Conservation (phyloP, 2,113 vertebrate genomes). For the Aegithalos caudatus region DNA sequence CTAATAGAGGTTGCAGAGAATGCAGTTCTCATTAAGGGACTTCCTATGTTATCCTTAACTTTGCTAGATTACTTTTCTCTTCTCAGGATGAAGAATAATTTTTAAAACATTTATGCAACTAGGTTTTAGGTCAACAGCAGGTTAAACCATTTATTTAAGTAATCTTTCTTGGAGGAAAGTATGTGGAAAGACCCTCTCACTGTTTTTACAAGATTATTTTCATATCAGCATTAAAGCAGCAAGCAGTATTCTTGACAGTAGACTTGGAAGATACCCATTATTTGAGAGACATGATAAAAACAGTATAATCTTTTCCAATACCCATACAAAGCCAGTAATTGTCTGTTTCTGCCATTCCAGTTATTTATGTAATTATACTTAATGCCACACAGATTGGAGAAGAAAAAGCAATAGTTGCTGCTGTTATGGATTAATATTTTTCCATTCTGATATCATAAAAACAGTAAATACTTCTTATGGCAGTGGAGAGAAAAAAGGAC, state of each 20-base stretch:
- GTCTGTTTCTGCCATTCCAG: constrained; percentile 44
- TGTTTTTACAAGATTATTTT: constrained; percentile 60
- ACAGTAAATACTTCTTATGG: not conserved
- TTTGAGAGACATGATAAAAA: constrained; percentile 46
- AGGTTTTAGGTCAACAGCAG: constrained; percentile 47
- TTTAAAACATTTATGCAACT: constrained; percentile 43
- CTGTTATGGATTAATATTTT: constrained; percentile 51
- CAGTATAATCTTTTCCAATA: constrained; percentile 57
- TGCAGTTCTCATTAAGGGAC: constrained; percentile 3
- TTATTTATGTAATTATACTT: constrained; percentile 64
- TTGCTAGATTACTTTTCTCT: constrained; percentile 44
- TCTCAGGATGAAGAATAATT: constrained; percentile 24
- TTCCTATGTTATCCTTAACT: constrained; percentile 23
- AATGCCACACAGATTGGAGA: constrained; percentile 53
- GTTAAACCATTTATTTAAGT: constrained; percentile 46
- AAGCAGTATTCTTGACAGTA: constrained; percentile 24
- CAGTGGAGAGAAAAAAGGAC: not conserved
- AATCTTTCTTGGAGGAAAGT: constrained; percentile 9
- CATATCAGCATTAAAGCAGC: constrained; percentile 33
- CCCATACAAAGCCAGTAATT: constrained; percentile 48
- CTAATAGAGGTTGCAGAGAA: constrained; percentile 11
- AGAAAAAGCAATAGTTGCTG: constrained; percentile 38
- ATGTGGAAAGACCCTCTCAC: constrained; percentile 28
- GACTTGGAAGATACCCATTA: constrained; percentile 48
- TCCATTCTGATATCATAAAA: constrained; percentile 22